Evolutionary conservation across 1,140 invertebrate genomes (phyloP), one percentile per base, ranked within the genome.

Genomic region (Heterodera schachtii): DNA sequence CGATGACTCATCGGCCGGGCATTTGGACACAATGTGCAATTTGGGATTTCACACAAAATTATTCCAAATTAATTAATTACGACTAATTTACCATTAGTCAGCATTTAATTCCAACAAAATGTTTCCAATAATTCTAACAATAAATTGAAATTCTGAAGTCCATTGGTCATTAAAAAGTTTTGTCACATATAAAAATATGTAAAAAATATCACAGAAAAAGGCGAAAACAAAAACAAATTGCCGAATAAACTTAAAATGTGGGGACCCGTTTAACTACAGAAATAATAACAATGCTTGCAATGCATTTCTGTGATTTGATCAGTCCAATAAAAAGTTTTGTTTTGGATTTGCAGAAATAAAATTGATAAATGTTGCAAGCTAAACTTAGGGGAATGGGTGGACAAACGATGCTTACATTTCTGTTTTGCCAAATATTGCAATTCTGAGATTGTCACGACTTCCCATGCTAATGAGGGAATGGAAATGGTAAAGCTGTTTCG

Each of bases 401-500:
- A 31, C 31, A 31, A 11, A 11, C 6, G 49, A 52, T 11, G 11
- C 49, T 52, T 52, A 64, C 3, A 64, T 3, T 19, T 64, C 19
- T 19, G 13, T 5, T 19, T 11, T 64, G 11, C 19, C 13, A 64
- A 16, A 1, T 64, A 19, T 13, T 64, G 57, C 16, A 64, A 64
- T 19, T 13, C 19, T 13, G 57, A 19, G 57, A 64, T 5, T 64
- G 57, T 64, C 19, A 64, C 57, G 57, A 19, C 13, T 19, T 52
- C 49, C 11, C 6, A 52, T 8, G 11, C 49, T 43, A n/a, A 74
- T 21, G 7, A 3, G 73, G 47, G 31, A 43, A 31, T 31, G 31
- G 31, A 31, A 31, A 31, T 31, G 31, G 64, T 76, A 76, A 76
- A 76, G 64, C 31, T 52, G 44, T 76, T 46, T 76, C 19, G 57